These are phyloP conservation scores for Channa argus DNA, from an alignment of 2,113 vertebrate genomes.

Conservation along the genomic window DNA sequence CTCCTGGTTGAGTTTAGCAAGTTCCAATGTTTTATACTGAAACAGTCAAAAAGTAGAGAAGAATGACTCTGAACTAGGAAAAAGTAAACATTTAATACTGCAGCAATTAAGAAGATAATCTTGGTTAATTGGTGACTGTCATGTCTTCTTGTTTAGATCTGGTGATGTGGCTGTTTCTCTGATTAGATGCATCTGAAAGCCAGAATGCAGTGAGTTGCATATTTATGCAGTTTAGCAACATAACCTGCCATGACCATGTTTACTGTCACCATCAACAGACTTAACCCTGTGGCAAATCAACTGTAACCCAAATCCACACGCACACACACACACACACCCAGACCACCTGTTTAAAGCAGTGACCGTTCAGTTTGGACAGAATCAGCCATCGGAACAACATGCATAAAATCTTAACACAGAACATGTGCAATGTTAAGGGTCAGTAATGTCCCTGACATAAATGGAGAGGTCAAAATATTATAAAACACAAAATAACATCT, in stretches of 20 bases:
- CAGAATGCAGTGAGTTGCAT: constrained; percentile 6
- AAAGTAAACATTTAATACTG: not conserved
- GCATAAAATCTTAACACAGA: constrained; percentile 47
- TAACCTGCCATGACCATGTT: not conserved
- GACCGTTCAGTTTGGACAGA: constrained; percentile 13
- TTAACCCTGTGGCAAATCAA: not conserved
- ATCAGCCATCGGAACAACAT: constrained; percentile 29
- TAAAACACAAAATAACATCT: too few relatives aligned
- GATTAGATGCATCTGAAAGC: constrained; percentile 8
- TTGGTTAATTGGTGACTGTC: not conserved
- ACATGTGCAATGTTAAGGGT: constrained; percentile 18
- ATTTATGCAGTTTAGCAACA: not conserved
- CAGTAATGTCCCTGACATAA: too few relatives aligned
- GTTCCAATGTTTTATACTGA: not conserved
- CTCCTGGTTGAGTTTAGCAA: not conserved
- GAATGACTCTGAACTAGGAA: not conserved
- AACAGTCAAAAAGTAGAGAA: not conserved
- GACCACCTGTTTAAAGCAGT: not conserved
- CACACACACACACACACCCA: not conserved
- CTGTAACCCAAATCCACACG: constrained; percentile 12
- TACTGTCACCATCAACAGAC: constrained; percentile 7
- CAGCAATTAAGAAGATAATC: constrained; percentile 2
- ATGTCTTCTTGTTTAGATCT: not conserved
- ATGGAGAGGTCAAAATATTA: not conserved
- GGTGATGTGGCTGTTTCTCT: not conserved